phyloP scores from a whole-genome alignment of 2,888 invertebrate species.

The Patella pellucida region DNA sequence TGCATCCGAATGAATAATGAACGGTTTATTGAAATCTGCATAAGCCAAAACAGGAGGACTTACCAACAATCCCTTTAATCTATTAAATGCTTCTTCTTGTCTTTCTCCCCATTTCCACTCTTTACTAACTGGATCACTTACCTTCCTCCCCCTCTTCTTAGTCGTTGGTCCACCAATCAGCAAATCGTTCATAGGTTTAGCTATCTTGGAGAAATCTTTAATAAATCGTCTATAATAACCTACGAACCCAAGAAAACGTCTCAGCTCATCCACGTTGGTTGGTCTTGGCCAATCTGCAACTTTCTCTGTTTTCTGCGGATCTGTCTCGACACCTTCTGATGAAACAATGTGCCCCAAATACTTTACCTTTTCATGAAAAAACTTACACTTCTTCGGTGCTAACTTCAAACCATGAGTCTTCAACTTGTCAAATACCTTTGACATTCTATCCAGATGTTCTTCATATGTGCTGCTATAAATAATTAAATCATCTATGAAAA shows the following conservation, averaged over 20 bases:
- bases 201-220: conserved; percentile 26
- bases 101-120: conserved; percentile 25
- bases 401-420: conserved; percentile 16
- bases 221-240: conserved; percentile 31
- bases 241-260: neutral
- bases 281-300: conserved; percentile 26
- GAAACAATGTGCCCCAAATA: conserved; percentile 29
- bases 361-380: neutral
- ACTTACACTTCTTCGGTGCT: neutral
- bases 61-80: conserved; percentile 2
- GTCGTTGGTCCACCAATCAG: conserved; percentile 21
- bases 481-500: no score
- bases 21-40: conserved; percentile 30
- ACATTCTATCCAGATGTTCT: conserved; percentile 22
- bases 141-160: conserved; percentile 19
- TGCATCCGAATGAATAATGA: conserved; percentile 30
- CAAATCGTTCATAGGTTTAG: conserved; percentile 32
- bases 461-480: conserved; percentile 9
- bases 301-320: conserved; percentile 25
- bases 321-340: conserved; percentile 23
- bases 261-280: conserved; percentile 23
- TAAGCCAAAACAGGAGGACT: conserved; percentile 28
- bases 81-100: conserved; percentile 23
- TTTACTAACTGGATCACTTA: conserved; percentile 13
- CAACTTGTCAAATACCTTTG: conserved; percentile 12